phyloP scores from a whole-genome alignment of 2,888 invertebrate genomes.

The Hirtodrosophila duncani region DNA sequence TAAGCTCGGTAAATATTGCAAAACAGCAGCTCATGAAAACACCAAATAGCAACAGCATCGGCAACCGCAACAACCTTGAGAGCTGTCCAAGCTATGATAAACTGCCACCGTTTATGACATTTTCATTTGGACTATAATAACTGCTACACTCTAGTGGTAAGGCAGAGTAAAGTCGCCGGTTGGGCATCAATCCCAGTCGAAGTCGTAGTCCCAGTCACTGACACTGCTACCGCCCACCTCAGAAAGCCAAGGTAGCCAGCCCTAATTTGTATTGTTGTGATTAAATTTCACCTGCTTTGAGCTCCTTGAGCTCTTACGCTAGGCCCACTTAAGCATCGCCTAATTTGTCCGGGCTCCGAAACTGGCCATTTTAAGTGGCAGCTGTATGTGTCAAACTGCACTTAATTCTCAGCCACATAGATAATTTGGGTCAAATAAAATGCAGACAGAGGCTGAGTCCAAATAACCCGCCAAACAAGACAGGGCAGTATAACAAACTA shows the following conservation, averaged over 20 bases:
- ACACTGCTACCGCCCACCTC: too few relatives aligned
- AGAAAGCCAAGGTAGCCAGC: too few relatives aligned
- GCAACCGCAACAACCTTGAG: slow-evolving; percentile 44
- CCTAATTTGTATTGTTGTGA: neutral
- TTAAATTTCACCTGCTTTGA: slow-evolving; percentile 19
- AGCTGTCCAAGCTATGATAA: slow-evolving; percentile 43
- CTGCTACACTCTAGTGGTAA: too few relatives aligned
- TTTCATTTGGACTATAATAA: slow-evolving; percentile 26
- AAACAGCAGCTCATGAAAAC: slow-evolving; percentile 43
- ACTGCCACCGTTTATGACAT: slow-evolving; percentile 44
- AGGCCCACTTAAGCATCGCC: too few relatives aligned
- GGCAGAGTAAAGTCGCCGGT: too few relatives aligned
- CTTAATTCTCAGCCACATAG: slow-evolving; percentile 49
- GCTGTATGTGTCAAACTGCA: slow-evolving; percentile 45
- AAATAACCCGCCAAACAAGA: slow-evolving; percentile 44
- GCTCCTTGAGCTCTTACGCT: neutral
- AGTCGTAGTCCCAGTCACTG: too few relatives aligned
- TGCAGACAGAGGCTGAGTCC: slow-evolving; percentile 28
- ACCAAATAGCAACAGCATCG: slow-evolving; percentile 10
- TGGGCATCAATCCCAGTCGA: too few relatives aligned
- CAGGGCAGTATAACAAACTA: slow-evolving; percentile 18
- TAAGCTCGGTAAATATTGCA: slow-evolving; percentile 41
- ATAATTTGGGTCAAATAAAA: slow-evolving; percentile 57
- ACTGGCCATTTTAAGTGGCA: slow-evolving; percentile 44
- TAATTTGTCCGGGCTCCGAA: neutral